Evolutionary conservation across 2,888 invertebrate species (phyloP).

Genomic region (Seladonia tumulorum): DNA sequence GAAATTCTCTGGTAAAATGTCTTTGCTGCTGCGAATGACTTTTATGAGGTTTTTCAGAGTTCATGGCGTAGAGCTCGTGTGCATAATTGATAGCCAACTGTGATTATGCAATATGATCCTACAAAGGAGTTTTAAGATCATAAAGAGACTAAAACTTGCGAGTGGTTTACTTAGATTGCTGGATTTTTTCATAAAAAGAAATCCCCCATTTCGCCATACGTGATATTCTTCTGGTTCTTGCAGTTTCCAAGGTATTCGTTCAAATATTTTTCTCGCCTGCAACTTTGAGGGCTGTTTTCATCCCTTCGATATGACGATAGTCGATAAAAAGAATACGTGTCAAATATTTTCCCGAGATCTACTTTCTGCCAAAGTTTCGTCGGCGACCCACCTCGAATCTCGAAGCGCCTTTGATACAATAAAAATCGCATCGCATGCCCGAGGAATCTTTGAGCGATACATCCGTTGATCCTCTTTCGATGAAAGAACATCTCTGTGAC

Average conservation of each 20-base stretch:
- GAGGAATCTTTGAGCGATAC: background rate
- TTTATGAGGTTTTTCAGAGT: too few species aligned
- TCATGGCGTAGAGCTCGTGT: too few species aligned
- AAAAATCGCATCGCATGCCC: background rate
- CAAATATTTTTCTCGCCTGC: background rate
- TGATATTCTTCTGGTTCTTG: background rate
- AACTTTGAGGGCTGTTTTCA: background rate
- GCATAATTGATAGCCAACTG: too few species aligned
- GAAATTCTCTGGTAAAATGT: too few species aligned
- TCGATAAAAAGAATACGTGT: constrained; percentile 12
- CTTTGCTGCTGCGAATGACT: too few species aligned
- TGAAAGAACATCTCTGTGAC: background rate
- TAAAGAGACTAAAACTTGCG: background rate
- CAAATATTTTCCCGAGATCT: background rate
- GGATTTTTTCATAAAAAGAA: background rate
- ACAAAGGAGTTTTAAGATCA: too few species aligned
- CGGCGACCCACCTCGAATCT: background rate
- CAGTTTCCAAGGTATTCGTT: background rate
- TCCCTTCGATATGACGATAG: constrained; percentile 7
- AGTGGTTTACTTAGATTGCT: background rate
- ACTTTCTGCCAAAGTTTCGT: background rate
- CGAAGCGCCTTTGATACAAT: background rate
- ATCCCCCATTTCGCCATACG: background rate
- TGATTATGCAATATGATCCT: too few species aligned
- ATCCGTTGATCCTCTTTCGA: background rate